These are phyloP conservation scores for Antennarius maculatus DNA, from an alignment of 2,797 vertebrate species.

Conservation along the genomic window DNA sequence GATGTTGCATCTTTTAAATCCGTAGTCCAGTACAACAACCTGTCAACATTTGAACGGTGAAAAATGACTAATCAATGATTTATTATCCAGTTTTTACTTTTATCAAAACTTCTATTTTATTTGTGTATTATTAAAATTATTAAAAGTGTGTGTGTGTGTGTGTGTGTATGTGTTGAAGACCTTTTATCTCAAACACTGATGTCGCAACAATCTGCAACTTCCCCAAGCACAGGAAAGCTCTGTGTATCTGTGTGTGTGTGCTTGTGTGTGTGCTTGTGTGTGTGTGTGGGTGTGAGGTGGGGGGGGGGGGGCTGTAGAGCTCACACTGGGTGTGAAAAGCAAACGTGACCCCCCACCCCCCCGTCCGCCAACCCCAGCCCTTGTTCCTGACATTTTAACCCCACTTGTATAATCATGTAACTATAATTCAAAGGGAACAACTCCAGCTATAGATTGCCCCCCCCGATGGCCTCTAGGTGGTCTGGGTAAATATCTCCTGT, in stretches of 20 bases:
- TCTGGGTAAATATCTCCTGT: constrained; percentile 8
- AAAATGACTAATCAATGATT: too few species aligned
- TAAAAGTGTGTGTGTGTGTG: constrained; percentile 8
- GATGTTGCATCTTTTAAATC: too few species aligned
- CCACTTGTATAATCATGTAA: neutral
- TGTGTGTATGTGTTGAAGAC: constrained; percentile 22
- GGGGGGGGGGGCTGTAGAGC: too few species aligned
- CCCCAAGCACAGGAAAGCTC: constrained; percentile 51
- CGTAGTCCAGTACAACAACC: too few species aligned
- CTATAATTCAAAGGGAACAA: neutral
- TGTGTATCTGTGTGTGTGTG: constrained; percentile 2
- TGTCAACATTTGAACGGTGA: too few species aligned
- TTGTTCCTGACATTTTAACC: constrained; percentile 8
- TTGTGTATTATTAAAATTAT: too few species aligned
- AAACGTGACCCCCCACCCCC: neutral
- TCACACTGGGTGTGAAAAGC: constrained; percentile 22
- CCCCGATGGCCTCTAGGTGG: neutral
- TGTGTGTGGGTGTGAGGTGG: too few species aligned
- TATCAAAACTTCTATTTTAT: neutral
- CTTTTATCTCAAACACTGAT: constrained; percentile 60
- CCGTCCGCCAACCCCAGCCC: too few species aligned
- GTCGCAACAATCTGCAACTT: constrained; percentile 71
- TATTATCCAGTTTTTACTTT: too few species aligned
- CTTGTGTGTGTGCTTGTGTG: too few species aligned
- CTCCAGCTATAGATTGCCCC: constrained; percentile 1